A percentile compares a stretch with the other conserved stretches of the same genome.
phyloP scores from a whole-genome alignment of 2,888 invertebrate genomes.

The Sthenelais limicola region DNA sequence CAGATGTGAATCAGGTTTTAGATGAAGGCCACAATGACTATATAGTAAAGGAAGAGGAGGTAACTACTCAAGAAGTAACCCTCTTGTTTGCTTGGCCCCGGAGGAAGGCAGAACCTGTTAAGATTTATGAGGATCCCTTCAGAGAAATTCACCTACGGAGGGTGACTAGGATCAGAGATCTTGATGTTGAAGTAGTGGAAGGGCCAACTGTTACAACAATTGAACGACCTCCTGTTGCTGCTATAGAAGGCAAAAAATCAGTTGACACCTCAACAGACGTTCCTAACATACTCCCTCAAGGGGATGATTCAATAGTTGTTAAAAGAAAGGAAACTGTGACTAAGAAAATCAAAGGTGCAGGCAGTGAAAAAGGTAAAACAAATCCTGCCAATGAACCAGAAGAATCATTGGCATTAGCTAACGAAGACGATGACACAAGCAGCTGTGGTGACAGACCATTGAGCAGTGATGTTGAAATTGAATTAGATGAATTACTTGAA shows the following conservation, averaged over 20 bases:
- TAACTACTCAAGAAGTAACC: constrained; percentile 31
- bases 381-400: background rate
- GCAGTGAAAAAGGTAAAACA: no score
- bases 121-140: constrained; percentile 27
- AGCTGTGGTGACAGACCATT: constrained; percentile 28
- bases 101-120: background rate
- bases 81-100: constrained; percentile 39
- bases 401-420: no score
- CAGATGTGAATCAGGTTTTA: constrained; percentile 7
- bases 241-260: background rate
- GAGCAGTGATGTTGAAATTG: constrained; percentile 19
- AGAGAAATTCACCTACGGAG: constrained; percentile 31
- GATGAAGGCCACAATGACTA: constrained; percentile 10
- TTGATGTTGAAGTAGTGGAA: constrained; percentile 40
- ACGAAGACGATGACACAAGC: constrained; percentile 26
- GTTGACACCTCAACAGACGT: background rate
- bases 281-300: background rate
- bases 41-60: constrained; percentile 32
- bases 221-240: constrained; percentile 7
- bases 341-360: background rate
- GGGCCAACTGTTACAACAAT: constrained; percentile 34
- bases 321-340: constrained; percentile 21
- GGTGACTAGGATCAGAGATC: constrained; percentile 38
- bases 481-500: constrained; percentile 22
- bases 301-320: constrained; percentile 21